Percentiles rank a stretch among this genome's conserved stretches.
These are phyloP conservation scores for Acipenser oxyrinchus DNA, from an alignment of 2,797 vertebrate genomes.

Conservation along the genomic window DNA sequence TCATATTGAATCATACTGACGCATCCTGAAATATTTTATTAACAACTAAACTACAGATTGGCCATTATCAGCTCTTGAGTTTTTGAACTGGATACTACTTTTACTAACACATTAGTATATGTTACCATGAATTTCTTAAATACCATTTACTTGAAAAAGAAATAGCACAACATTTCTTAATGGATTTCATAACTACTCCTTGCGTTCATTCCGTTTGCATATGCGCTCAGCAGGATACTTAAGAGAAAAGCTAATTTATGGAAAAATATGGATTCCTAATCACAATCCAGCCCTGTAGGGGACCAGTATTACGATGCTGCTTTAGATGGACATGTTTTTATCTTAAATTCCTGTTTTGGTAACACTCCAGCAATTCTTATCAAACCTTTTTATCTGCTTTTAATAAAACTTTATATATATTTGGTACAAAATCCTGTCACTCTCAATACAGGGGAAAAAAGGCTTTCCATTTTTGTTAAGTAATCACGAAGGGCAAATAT, in stretches of 20 bases:
- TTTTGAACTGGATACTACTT: background rate
- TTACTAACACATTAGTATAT: constrained; percentile 7
- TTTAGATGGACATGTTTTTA: constrained; percentile 53
- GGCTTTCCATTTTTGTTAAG: constrained; percentile 31
- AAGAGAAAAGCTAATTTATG: constrained; percentile 73
- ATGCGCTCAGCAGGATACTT: constrained; percentile 61
- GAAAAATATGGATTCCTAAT: constrained; percentile 74
- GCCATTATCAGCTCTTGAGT: background rate
- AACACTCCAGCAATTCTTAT: constrained; percentile 47
- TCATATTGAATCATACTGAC: too few species aligned
- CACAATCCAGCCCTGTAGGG: constrained; percentile 57
- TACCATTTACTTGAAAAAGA: constrained; percentile 3
- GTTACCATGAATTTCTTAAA: constrained; percentile 5
- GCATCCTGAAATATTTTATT: background rate
- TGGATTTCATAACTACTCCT: constrained; percentile 49
- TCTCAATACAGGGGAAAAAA: constrained; percentile 34
- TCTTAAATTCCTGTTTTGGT: constrained; percentile 51
- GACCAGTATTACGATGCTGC: constrained; percentile 59
- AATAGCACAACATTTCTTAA: constrained; percentile 41
- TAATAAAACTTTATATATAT: constrained; percentile 46
- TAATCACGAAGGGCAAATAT: constrained; percentile 35
- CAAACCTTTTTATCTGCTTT: constrained; percentile 52
- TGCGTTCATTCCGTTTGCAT: constrained; percentile 53
- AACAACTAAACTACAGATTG: background rate
- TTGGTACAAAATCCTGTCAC: constrained; percentile 41